Evolutionary conservation across 1,140 invertebrate species (phyloP).

Genomic region (Drosophila busckii): DNA sequence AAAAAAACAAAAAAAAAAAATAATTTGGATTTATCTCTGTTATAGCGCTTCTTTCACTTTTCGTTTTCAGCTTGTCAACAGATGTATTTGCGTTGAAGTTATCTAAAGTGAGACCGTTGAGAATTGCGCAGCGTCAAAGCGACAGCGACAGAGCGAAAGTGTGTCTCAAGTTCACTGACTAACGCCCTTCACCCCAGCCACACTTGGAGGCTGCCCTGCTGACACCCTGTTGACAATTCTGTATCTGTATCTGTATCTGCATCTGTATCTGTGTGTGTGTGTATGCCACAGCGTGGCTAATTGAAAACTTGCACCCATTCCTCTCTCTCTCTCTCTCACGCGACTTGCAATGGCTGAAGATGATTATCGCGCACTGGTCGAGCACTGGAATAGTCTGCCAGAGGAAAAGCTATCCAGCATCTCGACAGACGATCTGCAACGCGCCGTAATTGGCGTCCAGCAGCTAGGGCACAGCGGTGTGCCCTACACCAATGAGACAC

Average conservation of each 20-base stretch:
- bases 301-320: too few species aligned
- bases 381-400: conserved; percentile 47
- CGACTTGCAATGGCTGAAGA: conserved; percentile 60
- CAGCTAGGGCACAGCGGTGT: conserved; percentile 38
- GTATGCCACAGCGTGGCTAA: too few species aligned
- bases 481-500: conserved; percentile 31
- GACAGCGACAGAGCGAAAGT: conserved; percentile 8
- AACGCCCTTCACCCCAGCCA: conserved; percentile 19
- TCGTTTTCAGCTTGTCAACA: conserved; percentile 17
- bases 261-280: too few species aligned
- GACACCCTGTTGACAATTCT: conserved; percentile 16
- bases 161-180: conserved; percentile 19
- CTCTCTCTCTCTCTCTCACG: too few species aligned
- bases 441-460: conserved; percentile 57
- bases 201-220: conserved; percentile 15
- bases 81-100: conserved; percentile 40
- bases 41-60: conserved; percentile 13
- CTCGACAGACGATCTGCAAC: conserved; percentile 62
- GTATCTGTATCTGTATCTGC: too few species aligned
- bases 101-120: conserved; percentile 17
- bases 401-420: conserved; percentile 60
- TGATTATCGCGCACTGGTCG: conserved; percentile 56
- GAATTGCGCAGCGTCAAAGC: conserved; percentile 31
- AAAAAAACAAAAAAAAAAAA: too few species aligned
- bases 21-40: background rate